These are phyloP conservation scores for Pristiophorus japonicus DNA, from an alignment of 2,113 vertebrate species.

Conservation along the genomic window DNA sequence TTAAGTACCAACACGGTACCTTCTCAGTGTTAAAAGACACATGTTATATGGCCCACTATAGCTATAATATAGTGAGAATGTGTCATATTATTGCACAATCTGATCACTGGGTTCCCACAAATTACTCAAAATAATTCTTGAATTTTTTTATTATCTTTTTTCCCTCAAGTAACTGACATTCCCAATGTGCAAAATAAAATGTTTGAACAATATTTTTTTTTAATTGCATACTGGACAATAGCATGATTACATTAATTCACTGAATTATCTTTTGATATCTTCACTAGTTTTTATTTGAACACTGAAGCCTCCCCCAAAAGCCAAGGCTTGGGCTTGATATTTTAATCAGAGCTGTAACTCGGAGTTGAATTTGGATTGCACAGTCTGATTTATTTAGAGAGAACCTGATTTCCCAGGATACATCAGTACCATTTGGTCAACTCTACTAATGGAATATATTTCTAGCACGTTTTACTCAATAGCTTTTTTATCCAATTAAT, in stretches of 20 bases:
- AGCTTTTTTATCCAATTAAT: neutral
- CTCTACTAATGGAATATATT: neutral
- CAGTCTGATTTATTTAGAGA: neutral
- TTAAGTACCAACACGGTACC: neutral
- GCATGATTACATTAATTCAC: neutral
- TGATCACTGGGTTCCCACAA: neutral
- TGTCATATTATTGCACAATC: neutral
- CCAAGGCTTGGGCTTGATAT: neutral
- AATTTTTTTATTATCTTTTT: neutral
- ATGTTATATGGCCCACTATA: neutral
- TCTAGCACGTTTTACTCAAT: neutral
- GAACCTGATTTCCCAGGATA: neutral
- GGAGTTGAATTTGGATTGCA: neutral
- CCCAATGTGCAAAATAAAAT: neutral
- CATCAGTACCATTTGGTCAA: neutral
- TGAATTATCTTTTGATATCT: neutral
- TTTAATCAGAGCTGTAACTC: neutral
- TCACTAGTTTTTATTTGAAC: neutral
- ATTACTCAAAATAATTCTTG: neutral
- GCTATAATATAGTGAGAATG: neutral
- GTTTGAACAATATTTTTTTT: neutral
- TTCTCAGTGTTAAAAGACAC: neutral
- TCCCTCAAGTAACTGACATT: neutral
- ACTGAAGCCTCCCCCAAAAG: neutral
- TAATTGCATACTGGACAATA: neutral